phyloP scores from a whole-genome alignment of 2,888 invertebrate genomes.

The Stramonita haemastoma region DNA sequence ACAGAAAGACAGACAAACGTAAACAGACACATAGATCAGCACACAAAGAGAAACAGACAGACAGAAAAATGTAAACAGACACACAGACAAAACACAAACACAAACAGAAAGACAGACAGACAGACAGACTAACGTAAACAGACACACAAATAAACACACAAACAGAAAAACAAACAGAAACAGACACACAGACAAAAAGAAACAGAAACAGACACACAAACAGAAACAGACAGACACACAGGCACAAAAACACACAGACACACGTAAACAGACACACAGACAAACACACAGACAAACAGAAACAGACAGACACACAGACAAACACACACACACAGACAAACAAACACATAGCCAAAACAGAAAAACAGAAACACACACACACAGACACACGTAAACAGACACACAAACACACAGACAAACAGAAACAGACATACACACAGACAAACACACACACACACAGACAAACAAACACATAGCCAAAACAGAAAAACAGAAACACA shows the following conservation, averaged over 20 bases:
- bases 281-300: neutral
- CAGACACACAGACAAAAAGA: neutral
- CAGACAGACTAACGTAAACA: conserved; percentile 9
- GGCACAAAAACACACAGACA: no score
- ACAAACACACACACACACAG: conserved; percentile 16
- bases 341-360: no score
- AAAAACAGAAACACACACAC: no score
- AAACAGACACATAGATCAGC: no score
- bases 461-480: neutral
- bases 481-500: no score
- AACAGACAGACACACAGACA: neutral
- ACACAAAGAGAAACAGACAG: no score
- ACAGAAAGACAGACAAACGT: no score
- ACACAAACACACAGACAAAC: neutral
- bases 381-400: neutral
- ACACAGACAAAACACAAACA: neutral
- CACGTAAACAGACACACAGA: neutral
- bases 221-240: no score
- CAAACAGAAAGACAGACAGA: neutral
- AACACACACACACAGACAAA: conserved; percentile 8
- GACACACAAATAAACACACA: neutral
- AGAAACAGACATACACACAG: neutral
- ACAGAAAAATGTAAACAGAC: no score
- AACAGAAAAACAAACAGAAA: neutral
- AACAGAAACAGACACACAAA: neutral